Conservation (phyloP, 2,113 vertebrate species). For the Pteronura brasiliensis region DNA sequence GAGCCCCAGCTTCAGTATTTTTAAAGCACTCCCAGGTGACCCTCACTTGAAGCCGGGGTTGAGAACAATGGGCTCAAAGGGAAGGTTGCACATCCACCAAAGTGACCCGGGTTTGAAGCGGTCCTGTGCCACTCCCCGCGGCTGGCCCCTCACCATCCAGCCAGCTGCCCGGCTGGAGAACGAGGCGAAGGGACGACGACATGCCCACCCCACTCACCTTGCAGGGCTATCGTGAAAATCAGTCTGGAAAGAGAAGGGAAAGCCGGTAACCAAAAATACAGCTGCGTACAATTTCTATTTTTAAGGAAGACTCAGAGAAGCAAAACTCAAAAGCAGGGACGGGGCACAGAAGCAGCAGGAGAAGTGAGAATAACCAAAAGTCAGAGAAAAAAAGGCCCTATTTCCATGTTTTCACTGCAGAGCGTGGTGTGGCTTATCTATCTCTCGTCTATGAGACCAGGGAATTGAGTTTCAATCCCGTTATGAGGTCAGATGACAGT, state of each 20-base stretch:
- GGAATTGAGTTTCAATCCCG: background rate
- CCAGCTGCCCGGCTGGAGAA: background rate
- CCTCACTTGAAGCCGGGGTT: background rate
- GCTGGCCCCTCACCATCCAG: background rate
- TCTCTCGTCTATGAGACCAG: background rate
- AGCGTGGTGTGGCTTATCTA: accelerated
- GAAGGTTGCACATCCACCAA: too few relatives aligned
- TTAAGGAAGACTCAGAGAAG: background rate
- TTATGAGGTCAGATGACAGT: background rate
- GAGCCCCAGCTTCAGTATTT: background rate
- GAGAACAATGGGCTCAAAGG: background rate
- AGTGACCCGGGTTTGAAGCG: accelerated
- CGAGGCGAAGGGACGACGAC: accelerated
- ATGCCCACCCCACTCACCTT: too few relatives aligned
- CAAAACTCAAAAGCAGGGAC: background rate
- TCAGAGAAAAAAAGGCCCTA: too few relatives aligned
- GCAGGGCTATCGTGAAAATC: background rate
- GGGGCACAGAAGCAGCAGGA: background rate
- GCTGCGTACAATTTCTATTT: background rate
- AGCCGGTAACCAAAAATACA: background rate
- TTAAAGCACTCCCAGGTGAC: background rate
- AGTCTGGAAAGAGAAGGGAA: background rate
- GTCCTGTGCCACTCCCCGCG: background rate
- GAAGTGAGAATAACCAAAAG: background rate
- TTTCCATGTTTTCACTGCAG: background rate